Base-by-base conservation (phyloP, 2,113 vertebrate species). In the Muntiacus muntjak region DNA sequence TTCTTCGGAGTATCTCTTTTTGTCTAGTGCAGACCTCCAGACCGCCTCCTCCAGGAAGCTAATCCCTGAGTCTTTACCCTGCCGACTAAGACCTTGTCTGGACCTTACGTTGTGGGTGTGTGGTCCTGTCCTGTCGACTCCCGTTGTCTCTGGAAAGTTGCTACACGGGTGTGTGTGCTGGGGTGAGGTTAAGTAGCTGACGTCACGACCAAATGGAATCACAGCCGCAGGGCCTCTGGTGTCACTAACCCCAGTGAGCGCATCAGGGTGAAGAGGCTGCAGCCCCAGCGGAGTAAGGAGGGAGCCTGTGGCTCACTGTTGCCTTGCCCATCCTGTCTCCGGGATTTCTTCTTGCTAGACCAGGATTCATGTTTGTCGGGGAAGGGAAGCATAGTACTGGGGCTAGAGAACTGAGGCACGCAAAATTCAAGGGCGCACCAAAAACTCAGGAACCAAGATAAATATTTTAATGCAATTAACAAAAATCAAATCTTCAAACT, bases 1-100 rank as follows among this genome's bases (percentile, higher is more conserved):
- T 94, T 84, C 16, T 57, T 91, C 28, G 4, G 1, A 43, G 26
- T 57, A 25, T 26, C 15, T 74, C n/a, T 95, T 87, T 58, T 71
- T 85, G 33, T 90, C 54, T 95, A 64, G 64, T 95, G 21, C 74
- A 84, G 47, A 71, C 17, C 23, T 33, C 43, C 5, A n/a, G 74
- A 64, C 28, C 47, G 14, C 25, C 25, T 79, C 52, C 25, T 64
- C 28, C 40, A 19, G 84, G 30, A 60, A 76, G 57, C 7, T 43
- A 54, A 30, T 60, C 23, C 74, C 33, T 30, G 54, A 50, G 4
- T 71, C 43, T 54, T 71, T 83, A 30, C 17, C 33, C 47, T 64
- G n/a, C 47, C 4, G 17, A 4, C 17, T 33, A 33, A 0, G 36
- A 1, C 15, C 33, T 64, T 33, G 40, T 33, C 4, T 82, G 76